Conservation (phyloP, 1,140 invertebrate genomes). For the Zaprionus tsacasi region DNA sequence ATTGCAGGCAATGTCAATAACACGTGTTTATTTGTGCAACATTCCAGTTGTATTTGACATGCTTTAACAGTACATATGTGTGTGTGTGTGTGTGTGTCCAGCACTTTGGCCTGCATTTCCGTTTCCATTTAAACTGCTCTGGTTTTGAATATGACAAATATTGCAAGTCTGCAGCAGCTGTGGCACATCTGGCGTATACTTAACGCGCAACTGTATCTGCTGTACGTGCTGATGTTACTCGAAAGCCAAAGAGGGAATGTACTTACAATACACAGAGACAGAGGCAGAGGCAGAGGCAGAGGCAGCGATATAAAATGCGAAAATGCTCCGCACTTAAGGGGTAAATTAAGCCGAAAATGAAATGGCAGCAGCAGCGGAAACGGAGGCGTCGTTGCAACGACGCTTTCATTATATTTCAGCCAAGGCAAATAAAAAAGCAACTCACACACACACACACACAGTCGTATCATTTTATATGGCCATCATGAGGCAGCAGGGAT, state of each 20-base stretch:
- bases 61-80: not conserved
- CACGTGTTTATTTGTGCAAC: constrained; percentile 21
- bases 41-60: constrained; percentile 9
- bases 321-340: constrained; percentile 42
- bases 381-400: constrained; percentile 38
- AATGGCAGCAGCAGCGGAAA: constrained; percentile 43
- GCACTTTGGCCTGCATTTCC: not conserved
- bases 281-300: constrained; percentile 11
- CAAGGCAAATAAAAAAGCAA: constrained; percentile 51
- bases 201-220: constrained; percentile 22
- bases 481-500: constrained; percentile 19
- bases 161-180: constrained; percentile 5
- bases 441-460: constrained; percentile 38
- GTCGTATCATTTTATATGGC: constrained; percentile 63
- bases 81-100: not conserved
- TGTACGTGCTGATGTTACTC: constrained; percentile 34
- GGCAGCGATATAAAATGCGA: constrained; percentile 37
- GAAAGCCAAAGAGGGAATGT: not conserved
- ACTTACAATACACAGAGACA: not conserved
- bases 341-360: constrained; percentile 47
- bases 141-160: constrained; percentile 24
- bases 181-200: constrained; percentile 21
- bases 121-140: not conserved
- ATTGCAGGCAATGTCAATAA: constrained; percentile 21
- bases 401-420: constrained; percentile 59